Evolutionary conservation across 2,113 vertebrate species (phyloP), one percentile per base, ranked within the genome.

Genomic region (Paramisgurnus dabryanus): DNA sequence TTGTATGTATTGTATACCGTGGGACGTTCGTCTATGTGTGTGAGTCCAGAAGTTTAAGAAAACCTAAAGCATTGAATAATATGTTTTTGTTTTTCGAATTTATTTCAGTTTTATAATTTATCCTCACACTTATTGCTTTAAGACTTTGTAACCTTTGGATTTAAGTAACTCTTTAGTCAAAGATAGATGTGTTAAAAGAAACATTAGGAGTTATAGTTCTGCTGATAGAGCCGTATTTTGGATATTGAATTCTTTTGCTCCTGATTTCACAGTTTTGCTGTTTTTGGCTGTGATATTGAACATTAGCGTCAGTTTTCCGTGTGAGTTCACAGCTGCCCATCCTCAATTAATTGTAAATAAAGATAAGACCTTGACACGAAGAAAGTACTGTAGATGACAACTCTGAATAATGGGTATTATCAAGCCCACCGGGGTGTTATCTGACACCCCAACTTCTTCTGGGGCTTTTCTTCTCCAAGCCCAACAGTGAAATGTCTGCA

Each of bases 381-480:
- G 76, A 72, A 63, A 58, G 53, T 71, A 12, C 43, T 61, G 60
- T 55, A 69, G 72, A 76, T 63, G 67, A 67, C 63, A 69, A 66
- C 34, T 82, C 71, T 70, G 58, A 78, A 57, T 57, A 55, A 72
- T 34, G 22, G 39, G 22, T 74, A 55, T 41, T 70, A 57, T 60
- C 10, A 22, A 47, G 76, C 80, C 53, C 67, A 45, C 76, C 60
- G 17, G 22, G 70, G 60, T 76, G 76, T 76, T 76, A 67, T 57
- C 72, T 63, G 83, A 82, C 65, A 85, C 78, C 76, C 11, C 9
- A n/a, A 39, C 60, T 58, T 79, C 76, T 70, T 63, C 60, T 82
- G 71, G 76, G 67, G 60, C 53, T 76, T 72, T 82, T 76, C 13
- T 47, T 50, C 34, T 83, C 60, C 45, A 45, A 49, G 9, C 58